These are phyloP conservation scores for Drosophila subobscura DNA, from an alignment of 1,140 invertebrate species.

Conservation along the genomic window DNA sequence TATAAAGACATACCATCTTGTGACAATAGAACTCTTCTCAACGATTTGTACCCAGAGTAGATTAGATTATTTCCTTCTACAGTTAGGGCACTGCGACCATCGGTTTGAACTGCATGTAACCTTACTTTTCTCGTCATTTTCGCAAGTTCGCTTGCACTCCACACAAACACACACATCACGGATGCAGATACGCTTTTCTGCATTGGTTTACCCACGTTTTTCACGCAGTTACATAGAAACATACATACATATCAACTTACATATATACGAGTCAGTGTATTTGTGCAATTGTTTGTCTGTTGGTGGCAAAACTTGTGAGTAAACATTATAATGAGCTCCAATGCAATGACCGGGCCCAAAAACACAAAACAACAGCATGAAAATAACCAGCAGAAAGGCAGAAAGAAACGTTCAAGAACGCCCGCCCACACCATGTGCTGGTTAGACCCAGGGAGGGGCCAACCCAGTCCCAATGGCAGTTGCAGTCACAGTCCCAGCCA, in stretches of 20 bases:
- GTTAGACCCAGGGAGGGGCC: slow-evolving; percentile 36
- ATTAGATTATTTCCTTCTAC: too few relatives aligned
- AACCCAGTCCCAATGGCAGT: slow-evolving; percentile 37
- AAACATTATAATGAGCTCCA: slow-evolving; percentile 59
- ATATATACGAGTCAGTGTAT: too few relatives aligned
- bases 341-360: slow-evolving; percentile 62
- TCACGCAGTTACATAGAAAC: slow-evolving; percentile 1
- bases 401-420: slow-evolving; percentile 42
- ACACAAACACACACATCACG: slow-evolving; percentile 17
- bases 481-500: slow-evolving; percentile 16
- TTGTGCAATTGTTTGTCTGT: slow-evolving; percentile 6
- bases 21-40: too few relatives aligned
- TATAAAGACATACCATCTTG: too few relatives aligned
- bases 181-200: background rate
- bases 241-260: background rate
- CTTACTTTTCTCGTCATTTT: slow-evolving; percentile 48
- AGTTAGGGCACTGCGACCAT: background rate
- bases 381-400: slow-evolving; percentile 8
- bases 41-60: too few relatives aligned
- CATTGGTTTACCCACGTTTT: background rate
- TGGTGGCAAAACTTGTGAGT: slow-evolving; percentile 42
- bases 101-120: background rate
- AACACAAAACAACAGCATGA: slow-evolving; percentile 4
- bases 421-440: slow-evolving; percentile 68
- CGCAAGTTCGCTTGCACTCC: slow-evolving; percentile 58